Percentiles rank a stretch among this genome's conserved stretches.
Conservation (phyloP, 2,888 invertebrate species). For the Imbricaverruca yamaguchii region DNA sequence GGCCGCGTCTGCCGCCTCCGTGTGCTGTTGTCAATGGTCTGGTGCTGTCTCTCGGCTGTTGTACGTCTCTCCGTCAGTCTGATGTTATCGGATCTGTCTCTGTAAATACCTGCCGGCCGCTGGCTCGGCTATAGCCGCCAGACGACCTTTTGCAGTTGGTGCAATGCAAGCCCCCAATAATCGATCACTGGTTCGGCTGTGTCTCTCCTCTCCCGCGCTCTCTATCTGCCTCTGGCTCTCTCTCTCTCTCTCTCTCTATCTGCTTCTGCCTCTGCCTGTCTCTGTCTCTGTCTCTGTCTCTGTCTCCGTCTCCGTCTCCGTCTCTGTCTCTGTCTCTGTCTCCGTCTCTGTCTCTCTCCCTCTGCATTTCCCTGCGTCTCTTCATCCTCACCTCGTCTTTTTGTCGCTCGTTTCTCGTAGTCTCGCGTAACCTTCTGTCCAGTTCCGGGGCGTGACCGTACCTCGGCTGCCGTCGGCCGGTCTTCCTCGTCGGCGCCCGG, state of each 20-base stretch:
- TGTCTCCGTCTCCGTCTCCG: conserved; percentile 21
- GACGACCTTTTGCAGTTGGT: too few species aligned
- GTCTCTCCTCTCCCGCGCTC: not conserved
- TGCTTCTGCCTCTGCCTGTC: conserved; percentile 28
- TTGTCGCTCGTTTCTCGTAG: not conserved
- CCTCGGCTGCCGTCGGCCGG: too few species aligned
- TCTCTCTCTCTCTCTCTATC: conserved; percentile 30
- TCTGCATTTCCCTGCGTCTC: not conserved
- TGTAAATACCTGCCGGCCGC: too few species aligned
- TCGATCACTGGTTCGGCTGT: not conserved
- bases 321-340: conserved; percentile 28
- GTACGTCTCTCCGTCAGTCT: conserved; percentile 28
- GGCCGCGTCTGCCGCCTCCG: conserved; percentile 33
- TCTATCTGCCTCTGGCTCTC: conserved; percentile 26
- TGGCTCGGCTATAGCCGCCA: too few species aligned
- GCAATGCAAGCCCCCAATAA: too few species aligned
- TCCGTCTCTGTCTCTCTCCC: conserved; percentile 28
- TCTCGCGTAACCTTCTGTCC: not conserved
- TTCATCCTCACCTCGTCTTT: not conserved
- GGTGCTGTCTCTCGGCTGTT: conserved; percentile 29
- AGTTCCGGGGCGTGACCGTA: not conserved
- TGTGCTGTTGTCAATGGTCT: conserved; percentile 35
- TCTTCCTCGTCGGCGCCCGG: too few species aligned
- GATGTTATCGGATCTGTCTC: conserved; percentile 32
- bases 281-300: conserved; percentile 10